Conservation (phyloP, 1,140 invertebrate species). For the Steinernema khuongi region DNA sequence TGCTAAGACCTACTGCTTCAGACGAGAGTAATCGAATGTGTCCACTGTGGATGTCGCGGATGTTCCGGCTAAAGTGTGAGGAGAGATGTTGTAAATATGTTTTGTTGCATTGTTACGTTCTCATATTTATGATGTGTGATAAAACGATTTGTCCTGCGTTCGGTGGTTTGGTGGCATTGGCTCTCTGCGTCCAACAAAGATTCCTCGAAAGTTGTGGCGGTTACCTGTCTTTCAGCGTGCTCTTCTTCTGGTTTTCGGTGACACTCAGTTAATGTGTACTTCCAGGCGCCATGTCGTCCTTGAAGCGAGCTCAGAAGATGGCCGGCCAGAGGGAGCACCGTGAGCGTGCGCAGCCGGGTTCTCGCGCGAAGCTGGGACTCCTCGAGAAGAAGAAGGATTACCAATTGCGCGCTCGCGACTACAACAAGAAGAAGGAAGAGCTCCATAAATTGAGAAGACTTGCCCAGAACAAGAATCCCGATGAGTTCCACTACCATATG, state of each 20-base stretch:
- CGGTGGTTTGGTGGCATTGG: no score
- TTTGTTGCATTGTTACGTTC: no score
- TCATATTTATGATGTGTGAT: no score
- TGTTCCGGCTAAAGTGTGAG: constrained; percentile 55
- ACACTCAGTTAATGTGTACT: no score
- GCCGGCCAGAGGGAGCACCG: constrained; percentile 31
- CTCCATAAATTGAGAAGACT: constrained; percentile 76
- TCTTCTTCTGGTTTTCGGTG: no score
- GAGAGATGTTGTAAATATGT: background rate
- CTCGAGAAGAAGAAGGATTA: constrained; percentile 97
- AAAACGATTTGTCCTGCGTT: no score
- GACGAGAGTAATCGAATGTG: constrained; percentile 57
- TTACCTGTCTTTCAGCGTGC: no score
- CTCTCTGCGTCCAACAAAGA: no score
- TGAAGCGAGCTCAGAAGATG: constrained; percentile 25
- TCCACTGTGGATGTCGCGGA: constrained; percentile 57
- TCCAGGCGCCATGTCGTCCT: background rate
- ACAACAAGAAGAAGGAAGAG: constrained; percentile 70
- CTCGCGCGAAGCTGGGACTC: constrained; percentile 74
- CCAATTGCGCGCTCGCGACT: constrained; percentile 70
- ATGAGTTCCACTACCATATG: constrained; percentile 99
- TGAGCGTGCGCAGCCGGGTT: constrained; percentile 66
- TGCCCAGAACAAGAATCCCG: constrained; percentile 85
- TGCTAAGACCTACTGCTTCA: constrained; percentile 18
- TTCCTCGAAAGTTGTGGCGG: background rate